Evolutionary conservation across 1,140 invertebrate genomes (phyloP).

Genomic region (Drosophila ananassae): DNA sequence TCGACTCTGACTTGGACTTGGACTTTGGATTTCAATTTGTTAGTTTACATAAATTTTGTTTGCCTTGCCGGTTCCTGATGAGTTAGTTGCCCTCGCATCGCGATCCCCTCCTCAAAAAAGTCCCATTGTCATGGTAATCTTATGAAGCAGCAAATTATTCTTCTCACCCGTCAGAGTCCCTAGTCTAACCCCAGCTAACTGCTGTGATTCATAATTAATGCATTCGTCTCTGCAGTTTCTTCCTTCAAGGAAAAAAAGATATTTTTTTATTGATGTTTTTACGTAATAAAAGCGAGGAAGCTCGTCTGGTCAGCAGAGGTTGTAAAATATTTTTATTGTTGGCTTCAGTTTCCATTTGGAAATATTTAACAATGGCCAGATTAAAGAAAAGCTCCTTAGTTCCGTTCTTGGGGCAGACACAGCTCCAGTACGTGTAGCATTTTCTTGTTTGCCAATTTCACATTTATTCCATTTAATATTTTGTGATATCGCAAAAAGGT

Average conservation of each 20-base stretch:
- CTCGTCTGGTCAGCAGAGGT: conserved; percentile 42
- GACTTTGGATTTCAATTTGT: conserved; percentile 77
- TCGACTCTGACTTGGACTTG: conserved; percentile 21
- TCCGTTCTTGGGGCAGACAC: conserved; percentile 44
- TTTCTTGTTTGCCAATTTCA: conserved; percentile 29
- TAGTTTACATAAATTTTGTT: conserved; percentile 78
- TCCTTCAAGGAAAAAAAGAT: neutral
- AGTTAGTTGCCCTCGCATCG: conserved; percentile 62
- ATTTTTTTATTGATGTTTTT: conserved; percentile 30
- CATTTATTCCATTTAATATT: conserved; percentile 57
- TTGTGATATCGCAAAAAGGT: conserved; percentile 53
- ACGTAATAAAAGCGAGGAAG: conserved; percentile 40
- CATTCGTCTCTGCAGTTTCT: conserved; percentile 19
- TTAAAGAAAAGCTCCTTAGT: conserved; percentile 53
- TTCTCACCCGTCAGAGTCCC: conserved; percentile 42
- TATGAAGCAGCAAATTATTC: conserved; percentile 52
- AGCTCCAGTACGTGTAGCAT: conserved; percentile 65
- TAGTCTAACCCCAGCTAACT: conserved; percentile 16
- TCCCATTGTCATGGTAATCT: conserved; percentile 71
- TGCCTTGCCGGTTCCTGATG: conserved; percentile 55
- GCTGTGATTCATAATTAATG: conserved; percentile 79
- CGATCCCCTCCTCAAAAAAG: conserved; percentile 1
- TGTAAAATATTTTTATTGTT: conserved; percentile 47
- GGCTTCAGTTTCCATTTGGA: conserved; percentile 17
- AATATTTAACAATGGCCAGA: conserved; percentile 49